Conservation (phyloP, 2,113 vertebrate genomes). For the Caloenas nicobarica region DNA sequence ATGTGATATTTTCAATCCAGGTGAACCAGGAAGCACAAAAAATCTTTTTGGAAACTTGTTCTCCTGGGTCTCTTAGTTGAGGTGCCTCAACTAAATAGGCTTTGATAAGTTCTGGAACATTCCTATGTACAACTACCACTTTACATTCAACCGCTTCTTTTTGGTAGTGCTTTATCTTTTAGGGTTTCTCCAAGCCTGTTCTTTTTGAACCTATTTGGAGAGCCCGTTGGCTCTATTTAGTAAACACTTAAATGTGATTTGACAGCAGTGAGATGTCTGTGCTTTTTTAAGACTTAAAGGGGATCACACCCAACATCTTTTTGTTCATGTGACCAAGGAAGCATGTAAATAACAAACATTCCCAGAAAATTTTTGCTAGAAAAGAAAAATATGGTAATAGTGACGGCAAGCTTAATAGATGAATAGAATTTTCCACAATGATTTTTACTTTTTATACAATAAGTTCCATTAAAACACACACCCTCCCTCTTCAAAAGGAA, state of each 20-base stretch:
- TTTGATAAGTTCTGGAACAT: neutral
- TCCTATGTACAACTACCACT: neutral
- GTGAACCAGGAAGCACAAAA: neutral
- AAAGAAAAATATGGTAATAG: neutral
- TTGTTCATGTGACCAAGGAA: neutral
- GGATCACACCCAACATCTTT: neutral
- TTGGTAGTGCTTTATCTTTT: neutral
- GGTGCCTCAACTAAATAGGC: fast-evolving
- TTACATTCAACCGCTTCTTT: neutral
- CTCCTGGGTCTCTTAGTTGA: neutral
- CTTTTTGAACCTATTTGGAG: neutral
- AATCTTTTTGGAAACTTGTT: neutral
- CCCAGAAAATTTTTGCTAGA: neutral
- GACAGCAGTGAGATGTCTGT: neutral
- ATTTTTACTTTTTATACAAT: neutral
- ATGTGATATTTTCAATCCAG: neutral
- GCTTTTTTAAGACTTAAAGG: neutral
- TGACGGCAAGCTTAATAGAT: neutral
- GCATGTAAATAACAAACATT: neutral
- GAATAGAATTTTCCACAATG: neutral
- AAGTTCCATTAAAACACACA: neutral
- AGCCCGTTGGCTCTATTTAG: neutral
- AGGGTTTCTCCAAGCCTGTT: neutral
- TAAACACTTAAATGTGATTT: neutral
- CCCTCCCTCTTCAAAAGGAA: neutral